These are phyloP conservation scores for Psylliodes chrysocephalus DNA, from an alignment of 2,888 invertebrate species.

Conservation along the genomic window DNA sequence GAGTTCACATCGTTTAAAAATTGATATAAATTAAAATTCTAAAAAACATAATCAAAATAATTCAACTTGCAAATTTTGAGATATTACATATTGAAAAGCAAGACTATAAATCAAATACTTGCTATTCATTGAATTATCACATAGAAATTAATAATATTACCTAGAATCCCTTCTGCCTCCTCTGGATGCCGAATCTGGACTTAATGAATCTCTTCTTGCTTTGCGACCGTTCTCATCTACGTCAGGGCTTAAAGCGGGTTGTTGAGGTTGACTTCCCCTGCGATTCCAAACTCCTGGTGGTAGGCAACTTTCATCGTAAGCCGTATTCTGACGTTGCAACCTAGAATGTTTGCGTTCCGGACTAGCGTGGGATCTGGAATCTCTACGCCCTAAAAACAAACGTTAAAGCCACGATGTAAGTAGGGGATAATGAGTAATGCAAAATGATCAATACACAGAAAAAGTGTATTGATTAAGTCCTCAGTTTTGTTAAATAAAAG, in stretches of 20 bases:
- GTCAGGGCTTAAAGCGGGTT: constrained; percentile 84
- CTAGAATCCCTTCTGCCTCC: constrained; percentile 75
- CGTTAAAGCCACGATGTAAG: too few species aligned
- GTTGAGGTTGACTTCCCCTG: constrained; percentile 76
- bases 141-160: constrained; percentile 51
- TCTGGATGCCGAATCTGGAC: constrained; percentile 87
- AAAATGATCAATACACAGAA: too few species aligned
- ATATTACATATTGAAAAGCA: too few species aligned
- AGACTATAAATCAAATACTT: too few species aligned
- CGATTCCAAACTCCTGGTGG: constrained; percentile 73
- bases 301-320: constrained; percentile 85
- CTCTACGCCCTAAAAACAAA: constrained; percentile 66
- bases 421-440: too few species aligned
- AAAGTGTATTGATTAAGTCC: too few species aligned
- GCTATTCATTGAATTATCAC: too few species aligned
- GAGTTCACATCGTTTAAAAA: too few species aligned
- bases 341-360: constrained; percentile 70
- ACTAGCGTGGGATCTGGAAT: constrained; percentile 74
- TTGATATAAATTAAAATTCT: too few species aligned
- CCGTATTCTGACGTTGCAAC: constrained; percentile 87
- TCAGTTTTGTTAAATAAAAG: too few species aligned
- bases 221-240: constrained; percentile 75
- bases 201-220: constrained; percentile 86
- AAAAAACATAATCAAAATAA: too few species aligned
- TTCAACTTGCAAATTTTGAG: too few species aligned